These are phyloP conservation scores for Tragulus kanchil DNA, from an alignment of 2,113 vertebrate genomes.

Conservation along the genomic window DNA sequence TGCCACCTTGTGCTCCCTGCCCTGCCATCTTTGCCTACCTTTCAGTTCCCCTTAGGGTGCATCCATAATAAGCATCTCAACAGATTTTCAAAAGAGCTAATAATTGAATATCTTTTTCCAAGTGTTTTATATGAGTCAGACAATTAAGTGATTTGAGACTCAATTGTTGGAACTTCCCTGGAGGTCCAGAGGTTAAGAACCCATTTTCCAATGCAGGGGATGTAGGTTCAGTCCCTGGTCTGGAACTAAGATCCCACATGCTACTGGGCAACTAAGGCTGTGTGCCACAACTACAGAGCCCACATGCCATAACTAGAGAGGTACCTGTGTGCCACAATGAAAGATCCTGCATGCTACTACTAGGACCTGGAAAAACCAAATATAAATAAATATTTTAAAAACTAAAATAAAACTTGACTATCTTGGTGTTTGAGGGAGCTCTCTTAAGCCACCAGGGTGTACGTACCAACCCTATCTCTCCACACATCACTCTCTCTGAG, in stretches of 20 bases:
- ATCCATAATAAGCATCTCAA: not conserved
- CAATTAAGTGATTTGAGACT: not conserved
- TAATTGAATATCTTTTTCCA: not conserved
- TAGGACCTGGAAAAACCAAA: not conserved
- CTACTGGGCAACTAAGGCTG: not conserved
- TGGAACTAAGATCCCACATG: not conserved
- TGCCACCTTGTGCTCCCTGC: not conserved
- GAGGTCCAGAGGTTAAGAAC: not conserved
- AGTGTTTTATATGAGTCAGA: not conserved
- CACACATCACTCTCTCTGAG: not conserved
- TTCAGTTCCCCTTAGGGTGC: not conserved
- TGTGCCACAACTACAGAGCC: not conserved
- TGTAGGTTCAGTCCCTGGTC: not conserved
- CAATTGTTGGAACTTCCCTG: not conserved
- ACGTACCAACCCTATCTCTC: not conserved
- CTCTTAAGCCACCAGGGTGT: not conserved
- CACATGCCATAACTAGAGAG: not conserved
- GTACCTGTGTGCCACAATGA: not conserved
- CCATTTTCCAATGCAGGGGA: not conserved
- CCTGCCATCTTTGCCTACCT: not conserved
- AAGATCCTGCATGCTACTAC: not conserved
- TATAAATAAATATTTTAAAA: not conserved
- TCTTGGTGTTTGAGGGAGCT: not conserved
- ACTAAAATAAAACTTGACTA: not conserved
- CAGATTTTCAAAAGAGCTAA: not conserved